phyloP scores from a whole-genome alignment of 2,888 invertebrate species.

The Mesochorus sp. region DNA sequence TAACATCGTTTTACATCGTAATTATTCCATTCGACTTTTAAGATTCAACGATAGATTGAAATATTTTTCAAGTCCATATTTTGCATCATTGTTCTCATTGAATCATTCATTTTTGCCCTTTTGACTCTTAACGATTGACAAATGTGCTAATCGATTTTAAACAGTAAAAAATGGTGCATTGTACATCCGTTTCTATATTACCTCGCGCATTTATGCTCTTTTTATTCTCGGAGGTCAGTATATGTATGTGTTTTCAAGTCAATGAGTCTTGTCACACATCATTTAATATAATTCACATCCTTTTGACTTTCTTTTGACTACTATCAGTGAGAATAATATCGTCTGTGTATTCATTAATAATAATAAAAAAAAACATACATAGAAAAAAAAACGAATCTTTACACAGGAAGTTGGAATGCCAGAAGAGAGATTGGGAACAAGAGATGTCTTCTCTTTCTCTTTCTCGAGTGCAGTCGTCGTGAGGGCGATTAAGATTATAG shows the following conservation, averaged over 20 bases:
- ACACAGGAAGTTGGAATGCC: not conserved
- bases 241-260: no score
- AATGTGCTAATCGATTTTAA: not conserved
- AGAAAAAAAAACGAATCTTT: no score
- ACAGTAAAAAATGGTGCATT: not conserved
- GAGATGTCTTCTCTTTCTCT: no score
- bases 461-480: not conserved
- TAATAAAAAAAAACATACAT: no score
- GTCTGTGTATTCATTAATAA: not conserved
- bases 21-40: no score
- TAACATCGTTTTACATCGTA: no score
- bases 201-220: not conserved
- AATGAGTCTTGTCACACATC: no score
- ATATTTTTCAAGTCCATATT: not conserved
- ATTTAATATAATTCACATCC: no score
- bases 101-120: not conserved
- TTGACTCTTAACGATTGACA: not conserved
- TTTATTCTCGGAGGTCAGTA: not conserved
- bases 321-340: not conserved
- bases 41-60: no score
- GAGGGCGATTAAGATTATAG: no score
- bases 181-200: not conserved
- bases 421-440: not conserved
- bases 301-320: no score
- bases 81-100: not conserved